Base-by-base conservation (phyloP, 2,113 vertebrate genomes). In the Galemys pyrenaicus region DNA sequence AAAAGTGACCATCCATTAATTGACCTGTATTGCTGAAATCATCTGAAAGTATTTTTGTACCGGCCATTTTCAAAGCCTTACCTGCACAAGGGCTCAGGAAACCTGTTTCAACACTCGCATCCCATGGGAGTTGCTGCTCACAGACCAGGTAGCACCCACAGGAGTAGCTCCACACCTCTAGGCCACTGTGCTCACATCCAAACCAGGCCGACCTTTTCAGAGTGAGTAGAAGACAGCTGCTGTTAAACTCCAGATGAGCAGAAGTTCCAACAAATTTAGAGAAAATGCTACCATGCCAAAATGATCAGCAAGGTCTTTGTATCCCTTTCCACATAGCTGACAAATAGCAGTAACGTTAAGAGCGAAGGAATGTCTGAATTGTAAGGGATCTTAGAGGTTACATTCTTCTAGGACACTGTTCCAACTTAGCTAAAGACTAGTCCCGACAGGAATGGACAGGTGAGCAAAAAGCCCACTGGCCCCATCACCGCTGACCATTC, bases 291-390 rank as follows among this genome's bases (percentile, higher is more conserved):
- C 41, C 16, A 2, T n/a, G 46, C 35, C 41, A 22, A 35, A 10
- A 10, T 65, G 10, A 2, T 5, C 15, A 30, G 15, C 17, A 44
- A 56, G 49, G 15, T 26, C 49, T 5, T 0, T 1, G 6, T n/a
- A 26, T 30, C 46, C n/a, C 20, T 46, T 46, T n/a, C 56, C 41
- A 71, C 30, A 32, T 0, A 41, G 70, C 37, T 24, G 77, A 65
- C 7, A 9, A 8, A 35, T 35, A 24, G 35, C 24, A 0, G 32
- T 44, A 58, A 35, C 39, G 32, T 16, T 35, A 13, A 58, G 32
- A 46, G 30, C 0, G 28, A 51, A 35, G 65, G 35, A 37, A 2
- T 54, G 46, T 89, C 67, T 24, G 28, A 51, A 56, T 13, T 30
- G 20, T 73, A 78, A 78, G 51, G 71, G 67, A 77, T 9, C 58